Conservation (phyloP, 2,888 invertebrate genomes). For the Eubasilissa splendida region DNA sequence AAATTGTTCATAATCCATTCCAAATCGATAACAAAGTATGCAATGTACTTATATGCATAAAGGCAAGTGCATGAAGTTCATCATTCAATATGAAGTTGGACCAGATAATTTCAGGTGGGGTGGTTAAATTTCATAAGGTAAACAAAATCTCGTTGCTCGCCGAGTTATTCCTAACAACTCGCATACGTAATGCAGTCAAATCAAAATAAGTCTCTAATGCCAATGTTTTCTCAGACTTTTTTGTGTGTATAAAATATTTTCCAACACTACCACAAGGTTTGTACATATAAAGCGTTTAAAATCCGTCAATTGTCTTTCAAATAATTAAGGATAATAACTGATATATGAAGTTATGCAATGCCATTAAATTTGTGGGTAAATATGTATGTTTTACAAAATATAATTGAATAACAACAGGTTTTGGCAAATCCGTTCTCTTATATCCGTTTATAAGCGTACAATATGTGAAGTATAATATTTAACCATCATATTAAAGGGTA, state of each 20-base stretch:
- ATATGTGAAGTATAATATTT: slow-evolving; percentile 23
- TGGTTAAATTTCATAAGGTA: not conserved
- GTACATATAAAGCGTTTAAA: slow-evolving; percentile 29
- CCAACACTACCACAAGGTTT: slow-evolving; percentile 2
- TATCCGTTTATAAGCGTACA: slow-evolving; percentile 27
- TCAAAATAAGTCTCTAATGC: slow-evolving; percentile 56
- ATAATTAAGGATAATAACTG: slow-evolving; percentile 4
- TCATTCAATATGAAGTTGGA: too few relatives aligned
- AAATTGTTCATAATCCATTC: too few relatives aligned
- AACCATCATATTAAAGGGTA: slow-evolving; percentile 16
- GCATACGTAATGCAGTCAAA: slow-evolving; percentile 39
- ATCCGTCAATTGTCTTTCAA: slow-evolving; percentile 27
- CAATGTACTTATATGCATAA: too few relatives aligned
- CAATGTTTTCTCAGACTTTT: slow-evolving; percentile 52
- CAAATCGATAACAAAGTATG: too few relatives aligned
- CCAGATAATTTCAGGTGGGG: too few relatives aligned
- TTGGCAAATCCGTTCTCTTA: slow-evolving; percentile 28
- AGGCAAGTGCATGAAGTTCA: too few relatives aligned
- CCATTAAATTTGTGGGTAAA: slow-evolving; percentile 4
- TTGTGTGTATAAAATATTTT: slow-evolving; percentile 27
- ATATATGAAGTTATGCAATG: slow-evolving; percentile 1
- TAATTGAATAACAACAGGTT: slow-evolving; percentile 30
- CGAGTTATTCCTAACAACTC: slow-evolving; percentile 40
- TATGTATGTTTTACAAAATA: slow-evolving; percentile 3
- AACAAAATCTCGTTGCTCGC: slow-evolving; percentile 4